Base-by-base conservation (phyloP, 1,140 invertebrate genomes). In the Andricus grossulariae region DNA sequence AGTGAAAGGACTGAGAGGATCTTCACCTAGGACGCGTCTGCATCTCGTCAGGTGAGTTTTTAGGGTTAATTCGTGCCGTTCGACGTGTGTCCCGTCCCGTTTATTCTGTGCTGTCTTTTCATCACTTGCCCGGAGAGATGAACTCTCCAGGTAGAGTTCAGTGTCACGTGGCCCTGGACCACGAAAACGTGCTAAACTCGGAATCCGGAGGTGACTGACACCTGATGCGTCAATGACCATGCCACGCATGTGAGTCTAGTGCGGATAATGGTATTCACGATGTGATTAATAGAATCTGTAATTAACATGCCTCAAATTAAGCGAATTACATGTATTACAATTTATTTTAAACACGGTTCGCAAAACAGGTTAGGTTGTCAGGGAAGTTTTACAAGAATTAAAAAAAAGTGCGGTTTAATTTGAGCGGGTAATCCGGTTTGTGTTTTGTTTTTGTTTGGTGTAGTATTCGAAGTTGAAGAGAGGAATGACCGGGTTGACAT, bases 211-310 rank as follows among this genome's bases (percentile, higher is more conserved):
- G 90, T 91, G 90, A 91, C 88, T 91, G 90, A 91, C 90, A 91
- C 90, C 90, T 91, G 90, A 91, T 91, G 90, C 90, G 88, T 91
- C 90, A 89, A 90, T 90, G 90, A 90, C 87, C 89, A 89, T 84
- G 86, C 85, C 83, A 87, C 84, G 39, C 39, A 45, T 45, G 8
- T 39, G 39, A 45, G 39, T 45, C 39, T 45, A 45, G 10, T 11
- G 10, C 39, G 39, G 39, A 45, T 7, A 45, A 7, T 45, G 10
- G 39, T 8, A 45, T 45, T 45, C 7, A 11, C 10, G 39, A 45
- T 45, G 39, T 45, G 39, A 45, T 11, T 8, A 10, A 45, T 45
- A 45, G 39, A 45, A 45, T 10, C 1, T 11, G 39, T 8, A 11
- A 45, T 45, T 45, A 11, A 45, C 7, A 8, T 45, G 5, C 10